Evolutionary conservation across 53 echinoderm and acorn worm genomes (phyloP).

Genomic region (Paracentrotus lividus): DNA sequence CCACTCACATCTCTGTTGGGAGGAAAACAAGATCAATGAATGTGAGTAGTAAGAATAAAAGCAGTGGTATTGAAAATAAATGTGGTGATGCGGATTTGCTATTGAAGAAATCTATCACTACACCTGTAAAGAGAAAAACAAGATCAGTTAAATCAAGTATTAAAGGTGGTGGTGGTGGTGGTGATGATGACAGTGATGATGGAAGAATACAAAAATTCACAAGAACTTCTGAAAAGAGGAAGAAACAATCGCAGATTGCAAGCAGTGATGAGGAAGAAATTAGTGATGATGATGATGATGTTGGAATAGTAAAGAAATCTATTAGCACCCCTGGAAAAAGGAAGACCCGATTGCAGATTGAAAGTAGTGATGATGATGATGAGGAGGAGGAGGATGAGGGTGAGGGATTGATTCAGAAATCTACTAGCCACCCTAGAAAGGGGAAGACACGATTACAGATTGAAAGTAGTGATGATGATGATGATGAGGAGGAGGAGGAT

Average conservation of each 20-base stretch:
- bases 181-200: not conserved
- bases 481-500: not conserved
- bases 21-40: not conserved
- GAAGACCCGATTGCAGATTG: not conserved
- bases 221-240: not conserved
- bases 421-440: not conserved
- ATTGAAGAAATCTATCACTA: not conserved
- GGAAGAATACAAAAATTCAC: not conserved
- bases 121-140: not conserved
- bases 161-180: not conserved
- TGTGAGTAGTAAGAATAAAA: not conserved
- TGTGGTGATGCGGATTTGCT: not conserved
- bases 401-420: not conserved
- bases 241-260: not conserved
- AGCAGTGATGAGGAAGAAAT: not conserved
- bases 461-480: not conserved
- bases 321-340: not conserved
- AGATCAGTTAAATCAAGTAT: not conserved
- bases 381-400: not conserved
- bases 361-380: not conserved
- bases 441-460: not conserved
- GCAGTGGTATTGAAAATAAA: not conserved
- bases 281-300: conserved; percentile 14
- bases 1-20: not conserved
- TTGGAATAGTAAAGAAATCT: not conserved